Evolutionary conservation across 2,113 vertebrate genomes (phyloP), one percentile per base, ranked within the genome.

Genomic region (Sander lucioperca): DNA sequence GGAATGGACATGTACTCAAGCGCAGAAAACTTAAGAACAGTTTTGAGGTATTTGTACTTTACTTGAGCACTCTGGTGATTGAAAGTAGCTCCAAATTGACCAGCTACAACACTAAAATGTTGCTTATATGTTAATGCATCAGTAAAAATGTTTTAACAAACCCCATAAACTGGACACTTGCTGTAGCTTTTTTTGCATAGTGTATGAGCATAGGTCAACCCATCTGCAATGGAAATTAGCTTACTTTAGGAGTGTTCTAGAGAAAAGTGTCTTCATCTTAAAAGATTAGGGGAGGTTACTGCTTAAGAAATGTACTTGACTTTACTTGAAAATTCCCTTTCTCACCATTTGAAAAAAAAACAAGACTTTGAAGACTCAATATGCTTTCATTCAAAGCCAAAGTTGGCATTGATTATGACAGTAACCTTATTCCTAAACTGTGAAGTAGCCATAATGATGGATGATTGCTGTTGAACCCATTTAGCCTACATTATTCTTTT

Each of bases 381-480:
- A 13, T 36, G 6, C n/a, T 48, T 66, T 53, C 23, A 57, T 15
- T 30, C 18, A 7, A 6, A 54, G 43, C 33, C 18, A 21, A 13
- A 67, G 62, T 13, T 67, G 23, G 48, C 57, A 58, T 67, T 67
- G 15, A 33, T 87, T 76, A 43, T 56, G 59, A 81, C 67, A 64
- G 13, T 53, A 74, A 64, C 78, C 74, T 73, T 19, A 45, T 64
- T 77, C 21, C 50, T 30, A 2, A 67, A 30, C 75, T 33, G 27
- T 56, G 82, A 69, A 71, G 6, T 25, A 6, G 14, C 73, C 7
- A 1, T 74, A 53, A 88, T 92, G 91, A 92, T 90, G 74, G 85
- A 91, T 87, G 85, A 78, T 66, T 77, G 61, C 85, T n/a, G 74
- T 59, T 91, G 84, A 91, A 91, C 84, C 80, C 86, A 33, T 76